phyloP scores from a whole-genome alignment of 1,140 invertebrate species.

The Paramacrobiotus metropolitanus region DNA sequence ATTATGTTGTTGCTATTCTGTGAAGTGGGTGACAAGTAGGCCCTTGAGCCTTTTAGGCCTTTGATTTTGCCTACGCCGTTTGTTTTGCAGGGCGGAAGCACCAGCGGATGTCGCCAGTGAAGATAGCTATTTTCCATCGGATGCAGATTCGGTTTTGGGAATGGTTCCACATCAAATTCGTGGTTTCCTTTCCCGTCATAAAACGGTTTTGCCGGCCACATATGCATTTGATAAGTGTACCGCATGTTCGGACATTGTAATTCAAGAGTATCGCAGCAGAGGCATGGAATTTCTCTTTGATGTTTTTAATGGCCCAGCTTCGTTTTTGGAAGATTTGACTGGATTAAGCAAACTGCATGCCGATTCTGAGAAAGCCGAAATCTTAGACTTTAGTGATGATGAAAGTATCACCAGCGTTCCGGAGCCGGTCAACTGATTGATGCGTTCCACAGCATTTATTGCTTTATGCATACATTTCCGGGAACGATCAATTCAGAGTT shows the following conservation, averaged over 20 bases:
- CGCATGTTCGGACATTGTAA: slow-evolving; percentile 48
- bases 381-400: slow-evolving; percentile 8
- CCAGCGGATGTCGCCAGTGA: slow-evolving; percentile 24
- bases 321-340: slow-evolving; percentile 55
- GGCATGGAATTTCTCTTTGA: slow-evolving; percentile 54
- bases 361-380: slow-evolving; percentile 19
- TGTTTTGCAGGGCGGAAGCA: slow-evolving; percentile 28
- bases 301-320: slow-evolving; percentile 56
- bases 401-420: slow-evolving; percentile 6
- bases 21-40: too few relatives aligned
- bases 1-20: too few relatives aligned
- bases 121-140: slow-evolving; percentile 16
- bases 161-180: slow-evolving; percentile 76
- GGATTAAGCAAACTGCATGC: slow-evolving; percentile 48
- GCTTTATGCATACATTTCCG: too few relatives aligned
- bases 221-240: slow-evolving; percentile 66
- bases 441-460: not conserved
- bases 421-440: not conserved
- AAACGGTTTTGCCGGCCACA: slow-evolving; percentile 53
- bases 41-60: too few relatives aligned
- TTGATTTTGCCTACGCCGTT: slow-evolving; percentile 3
- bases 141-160: slow-evolving; percentile 41
- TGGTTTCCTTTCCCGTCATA: slow-evolving; percentile 57
- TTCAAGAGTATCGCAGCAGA: slow-evolving; percentile 37
- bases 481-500: too few relatives aligned